phyloP scores from a whole-genome alignment of 2,113 vertebrate genomes.

The Varanus salvator region DNA sequence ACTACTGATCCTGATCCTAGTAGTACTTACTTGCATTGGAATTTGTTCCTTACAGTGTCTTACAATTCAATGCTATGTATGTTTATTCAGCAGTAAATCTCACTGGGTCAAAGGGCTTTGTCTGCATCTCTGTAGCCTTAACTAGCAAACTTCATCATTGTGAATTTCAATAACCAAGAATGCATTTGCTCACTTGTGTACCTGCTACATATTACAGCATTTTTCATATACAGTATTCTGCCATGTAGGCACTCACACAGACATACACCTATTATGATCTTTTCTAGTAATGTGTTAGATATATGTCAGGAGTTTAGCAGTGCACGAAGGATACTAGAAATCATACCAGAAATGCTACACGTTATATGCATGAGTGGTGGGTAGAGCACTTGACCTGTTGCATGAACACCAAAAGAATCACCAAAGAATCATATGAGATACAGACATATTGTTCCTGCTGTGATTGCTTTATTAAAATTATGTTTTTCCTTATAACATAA shows the following conservation, averaged over 20 bases:
- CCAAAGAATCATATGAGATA: not conserved
- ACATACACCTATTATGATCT: not conserved
- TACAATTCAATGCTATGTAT: no score
- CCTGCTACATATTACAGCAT: not conserved
- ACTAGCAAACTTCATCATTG: not conserved
- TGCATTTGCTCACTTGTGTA: not conserved
- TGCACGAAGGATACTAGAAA: not conserved
- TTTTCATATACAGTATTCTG: no score
- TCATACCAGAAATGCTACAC: not conserved
- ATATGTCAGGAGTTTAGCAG: not conserved
- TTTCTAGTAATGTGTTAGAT: not conserved
- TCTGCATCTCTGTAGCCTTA: no score
- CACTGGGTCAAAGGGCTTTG: no score
- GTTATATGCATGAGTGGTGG: no score
- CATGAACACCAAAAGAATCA: not conserved
- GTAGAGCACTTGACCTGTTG: not conserved
- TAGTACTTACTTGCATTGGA: no score
- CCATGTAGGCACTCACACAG: not conserved
- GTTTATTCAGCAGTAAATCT: no score
- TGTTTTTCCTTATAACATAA: not conserved
- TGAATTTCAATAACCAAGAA: not conserved
- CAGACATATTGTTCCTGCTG: not conserved
- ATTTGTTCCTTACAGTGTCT: no score
- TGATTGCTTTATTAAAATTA: conserved; percentile 5
- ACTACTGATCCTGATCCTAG: no score